Base-by-base conservation (phyloP, 2,888 invertebrate species). In the Notodonta ziczac region DNA sequence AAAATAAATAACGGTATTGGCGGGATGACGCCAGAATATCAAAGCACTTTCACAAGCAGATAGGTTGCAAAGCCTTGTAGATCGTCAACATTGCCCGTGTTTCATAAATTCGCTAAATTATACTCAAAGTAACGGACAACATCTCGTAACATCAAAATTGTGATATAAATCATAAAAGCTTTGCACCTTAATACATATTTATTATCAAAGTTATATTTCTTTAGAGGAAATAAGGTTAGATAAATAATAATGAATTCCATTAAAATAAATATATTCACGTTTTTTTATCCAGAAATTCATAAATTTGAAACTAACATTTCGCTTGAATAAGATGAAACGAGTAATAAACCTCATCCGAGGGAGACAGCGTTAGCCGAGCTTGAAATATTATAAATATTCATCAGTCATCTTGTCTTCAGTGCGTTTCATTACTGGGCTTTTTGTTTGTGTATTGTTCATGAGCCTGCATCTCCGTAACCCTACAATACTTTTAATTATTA, bases 301-400 rank as follows among this genome's bases (percentile, higher is more conserved):
- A 78, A 73, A 76, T 70, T 69, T 65, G 62, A 59, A 72, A 72
- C 67, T 78, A 70, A 66, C 63, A 68, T 66, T 57, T 61, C 64
- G 59, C 62, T 70, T 73, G 66, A 76, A 73, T 73, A 77, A 78
- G 73, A 77, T 77, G 58, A 76, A 78, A 71, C 69, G 74, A 67
- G 67, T 70, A 73, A 77, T 81, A 74, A 78, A 75, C 69, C 61
- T 74, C 70, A 66, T 69, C 65, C 64, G 62, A 57, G 63, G 56
- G 63, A 72, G 69, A 72, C 73, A 73, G 71, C 69, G 70, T 72
- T 75, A 74, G 71, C 70, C 73, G 67, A 66, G 72, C 73, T 71
- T 74, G 73, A 74, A 78, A 76, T 73, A 73, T 74, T 80, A 73
- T 80, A 74, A 80, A 80, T 79, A 80, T 79, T 80, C 76, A 78